A percentile compares a stretch with the other conserved stretches of the same genome.
Conservation (phyloP, 1,140 invertebrate genomes). For the Akabosia matsudoensis region DNA sequence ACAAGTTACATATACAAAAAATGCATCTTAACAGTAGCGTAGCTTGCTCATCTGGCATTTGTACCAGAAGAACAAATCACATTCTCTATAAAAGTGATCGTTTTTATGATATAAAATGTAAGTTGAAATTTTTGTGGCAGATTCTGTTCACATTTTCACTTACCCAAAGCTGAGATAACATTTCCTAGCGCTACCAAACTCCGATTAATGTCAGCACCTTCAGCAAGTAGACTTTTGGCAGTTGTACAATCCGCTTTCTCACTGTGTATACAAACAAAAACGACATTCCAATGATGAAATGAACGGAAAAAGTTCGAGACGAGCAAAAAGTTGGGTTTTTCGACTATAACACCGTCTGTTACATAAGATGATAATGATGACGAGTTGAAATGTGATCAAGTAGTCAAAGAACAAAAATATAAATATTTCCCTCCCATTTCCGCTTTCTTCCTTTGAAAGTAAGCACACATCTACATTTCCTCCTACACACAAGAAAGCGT, state of each 20-base stretch:
- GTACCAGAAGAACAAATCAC: background rate
- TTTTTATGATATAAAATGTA: background rate
- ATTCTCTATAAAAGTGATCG: background rate
- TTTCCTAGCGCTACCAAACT: conserved; percentile 74
- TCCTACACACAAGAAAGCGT: background rate
- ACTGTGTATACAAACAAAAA: conserved; percentile 44
- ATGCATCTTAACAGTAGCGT: too few relatives aligned
- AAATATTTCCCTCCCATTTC: background rate
- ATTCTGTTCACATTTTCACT: conserved; percentile 49
- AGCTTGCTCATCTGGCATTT: background rate
- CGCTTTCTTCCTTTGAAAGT: background rate
- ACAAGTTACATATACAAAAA: too few relatives aligned
- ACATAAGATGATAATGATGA: background rate
- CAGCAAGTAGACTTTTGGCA: conserved; percentile 59
- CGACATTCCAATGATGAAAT: background rate
- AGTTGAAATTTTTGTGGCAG: background rate
- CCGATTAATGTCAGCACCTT: conserved; percentile 78
- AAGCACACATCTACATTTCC: background rate
- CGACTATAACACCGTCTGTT: background rate
- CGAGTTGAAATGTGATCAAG: background rate
- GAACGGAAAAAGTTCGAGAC: background rate
- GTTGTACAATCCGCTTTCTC: conserved; percentile 51
- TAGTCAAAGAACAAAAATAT: background rate
- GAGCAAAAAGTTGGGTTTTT: background rate
- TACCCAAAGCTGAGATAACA: conserved; percentile 71